phyloP scores from a whole-genome alignment of 2,113 vertebrate genomes.

The Ascaphus truei region DNA sequence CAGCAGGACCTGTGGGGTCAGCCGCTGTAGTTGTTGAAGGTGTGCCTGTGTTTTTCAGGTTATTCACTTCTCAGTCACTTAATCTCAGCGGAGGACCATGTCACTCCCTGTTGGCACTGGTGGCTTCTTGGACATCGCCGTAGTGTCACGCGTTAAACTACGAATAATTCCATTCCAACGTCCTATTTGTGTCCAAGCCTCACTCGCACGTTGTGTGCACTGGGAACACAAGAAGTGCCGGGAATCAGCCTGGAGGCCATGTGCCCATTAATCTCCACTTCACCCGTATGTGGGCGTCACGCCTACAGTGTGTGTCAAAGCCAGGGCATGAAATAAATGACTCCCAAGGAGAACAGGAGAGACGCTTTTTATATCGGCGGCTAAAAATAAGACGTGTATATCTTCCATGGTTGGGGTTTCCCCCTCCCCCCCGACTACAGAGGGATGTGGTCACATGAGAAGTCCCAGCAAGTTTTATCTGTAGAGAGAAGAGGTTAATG shows the following conservation, averaged over 20 bases:
- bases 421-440: background rate
- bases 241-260: background rate
- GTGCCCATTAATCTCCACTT: background rate
- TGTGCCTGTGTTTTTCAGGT: no score
- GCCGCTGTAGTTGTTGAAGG: no score
- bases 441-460: background rate
- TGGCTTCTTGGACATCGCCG: no score
- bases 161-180: background rate
- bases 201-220: background rate
- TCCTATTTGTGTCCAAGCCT: slow-evolving; percentile 1
- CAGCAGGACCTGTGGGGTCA: no score
- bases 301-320: background rate
- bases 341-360: background rate
- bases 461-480: no score
- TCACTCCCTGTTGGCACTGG: no score
- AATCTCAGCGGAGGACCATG: no score
- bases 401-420: background rate
- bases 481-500: no score
- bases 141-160: background rate
- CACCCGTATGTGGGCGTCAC: no score
- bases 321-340: background rate
- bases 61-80: no score
- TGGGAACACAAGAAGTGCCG: background rate
- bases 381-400: background rate
- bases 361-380: background rate